Conservation (phyloP, 2,113 vertebrate genomes). For the Sceloporus undulatus region DNA sequence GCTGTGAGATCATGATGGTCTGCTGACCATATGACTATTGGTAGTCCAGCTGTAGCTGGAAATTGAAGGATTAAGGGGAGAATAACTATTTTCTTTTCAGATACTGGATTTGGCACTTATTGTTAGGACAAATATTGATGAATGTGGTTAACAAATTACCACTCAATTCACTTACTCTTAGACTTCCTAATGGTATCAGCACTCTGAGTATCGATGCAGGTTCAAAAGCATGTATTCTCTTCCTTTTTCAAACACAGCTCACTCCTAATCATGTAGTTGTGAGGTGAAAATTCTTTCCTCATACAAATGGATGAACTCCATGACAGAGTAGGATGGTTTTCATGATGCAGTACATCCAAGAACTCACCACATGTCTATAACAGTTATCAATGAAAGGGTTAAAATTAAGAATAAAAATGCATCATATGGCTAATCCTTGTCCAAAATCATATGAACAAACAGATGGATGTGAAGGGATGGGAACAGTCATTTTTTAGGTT, state of each 20-base stretch:
- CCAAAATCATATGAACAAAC: background rate
- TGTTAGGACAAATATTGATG: background rate
- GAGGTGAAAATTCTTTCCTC: background rate
- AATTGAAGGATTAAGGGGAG: background rate
- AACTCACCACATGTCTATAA: background rate
- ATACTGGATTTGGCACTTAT: slow-evolving; percentile 3
- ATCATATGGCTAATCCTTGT: background rate
- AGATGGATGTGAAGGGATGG: background rate
- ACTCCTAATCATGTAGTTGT: background rate
- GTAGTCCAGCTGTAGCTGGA: background rate
- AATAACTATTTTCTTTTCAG: background rate
- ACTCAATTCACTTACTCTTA: background rate
- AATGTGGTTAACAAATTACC: background rate
- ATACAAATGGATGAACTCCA: background rate
- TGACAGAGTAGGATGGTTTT: background rate
- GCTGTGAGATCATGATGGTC: background rate
- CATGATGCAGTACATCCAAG: background rate
- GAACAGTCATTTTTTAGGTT: background rate
- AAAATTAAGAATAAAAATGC: background rate
- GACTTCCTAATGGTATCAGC: background rate
- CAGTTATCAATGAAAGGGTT: background rate
- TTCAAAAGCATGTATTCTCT: background rate
- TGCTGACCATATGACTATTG: background rate
- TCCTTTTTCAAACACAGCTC: background rate
- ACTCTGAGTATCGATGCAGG: background rate